Percentiles rank a stretch among this genome's conserved stretches.
Evolutionary conservation across 1,140 invertebrate species (phyloP).

Genomic region (Drosophila lacertosa): DNA sequence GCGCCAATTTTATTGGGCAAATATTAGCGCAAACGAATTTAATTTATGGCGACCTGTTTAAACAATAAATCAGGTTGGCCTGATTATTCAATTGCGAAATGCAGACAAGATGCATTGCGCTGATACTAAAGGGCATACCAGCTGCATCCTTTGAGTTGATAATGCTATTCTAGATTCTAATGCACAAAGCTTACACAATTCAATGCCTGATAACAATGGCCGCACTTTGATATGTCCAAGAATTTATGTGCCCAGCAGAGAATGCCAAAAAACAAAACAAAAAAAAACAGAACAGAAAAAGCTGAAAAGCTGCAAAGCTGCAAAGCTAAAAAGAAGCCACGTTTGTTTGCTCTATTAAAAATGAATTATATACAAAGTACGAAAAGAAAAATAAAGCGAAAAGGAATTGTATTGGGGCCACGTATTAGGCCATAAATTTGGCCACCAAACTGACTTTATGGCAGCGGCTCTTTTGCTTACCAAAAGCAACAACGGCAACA

Average conservation of each 20-base stretch:
- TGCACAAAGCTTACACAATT: slow-evolving; percentile 65
- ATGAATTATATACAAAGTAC: slow-evolving; percentile 73
- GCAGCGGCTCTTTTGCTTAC: slow-evolving; percentile 26
- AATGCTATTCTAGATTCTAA: slow-evolving; percentile 73
- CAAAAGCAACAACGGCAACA: slow-evolving; percentile 59
- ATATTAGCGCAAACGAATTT: slow-evolving; percentile 70
- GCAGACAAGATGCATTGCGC: slow-evolving; percentile 69
- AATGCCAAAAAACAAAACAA: not conserved
- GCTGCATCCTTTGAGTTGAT: slow-evolving; percentile 45
- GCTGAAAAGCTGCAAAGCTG: slow-evolving; percentile 7
- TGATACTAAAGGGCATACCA: slow-evolving; percentile 52
- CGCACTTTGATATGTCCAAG: slow-evolving; percentile 28
- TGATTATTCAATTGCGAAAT: slow-evolving; percentile 80
- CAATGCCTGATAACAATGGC: slow-evolving; percentile 52
- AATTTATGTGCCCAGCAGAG: slow-evolving; percentile 32
- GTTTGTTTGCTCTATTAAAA: slow-evolving; percentile 78
- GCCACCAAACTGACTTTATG: slow-evolving; percentile 74
- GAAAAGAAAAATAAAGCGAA: too few species aligned
- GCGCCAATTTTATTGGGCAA: slow-evolving; percentile 71
- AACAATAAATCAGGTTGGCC: slow-evolving; percentile 66
- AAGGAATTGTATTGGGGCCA: slow-evolving; percentile 67
- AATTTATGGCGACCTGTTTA: slow-evolving; percentile 61
- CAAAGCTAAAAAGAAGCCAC: slow-evolving; percentile 44
- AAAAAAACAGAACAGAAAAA: slow-evolving; percentile 2
- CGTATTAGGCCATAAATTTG: slow-evolving; percentile 75